phyloP scores from a whole-genome alignment of 2,888 invertebrate species.

The Gisinianus flammeolus region DNA sequence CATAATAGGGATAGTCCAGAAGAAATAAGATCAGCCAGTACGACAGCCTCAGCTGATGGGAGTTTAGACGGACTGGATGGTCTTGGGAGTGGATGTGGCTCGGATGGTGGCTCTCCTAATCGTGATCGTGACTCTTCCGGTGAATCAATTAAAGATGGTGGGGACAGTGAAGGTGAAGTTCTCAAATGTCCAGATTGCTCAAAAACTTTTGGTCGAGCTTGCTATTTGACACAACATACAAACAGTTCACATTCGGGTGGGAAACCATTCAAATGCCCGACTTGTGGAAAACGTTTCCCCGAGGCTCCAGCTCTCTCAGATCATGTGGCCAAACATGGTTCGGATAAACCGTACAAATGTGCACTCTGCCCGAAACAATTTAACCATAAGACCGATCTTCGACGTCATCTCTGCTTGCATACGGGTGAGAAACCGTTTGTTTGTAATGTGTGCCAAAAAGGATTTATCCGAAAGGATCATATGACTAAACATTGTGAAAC shows the following conservation, averaged over 20 bases:
- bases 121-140: slow-evolving; percentile 11
- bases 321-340: slow-evolving; percentile 78
- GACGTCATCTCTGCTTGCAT: slow-evolving; percentile 85
- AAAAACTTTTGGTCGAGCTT: slow-evolving; percentile 82
- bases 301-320: slow-evolving; percentile 63
- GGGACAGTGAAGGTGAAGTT: slow-evolving; percentile 46
- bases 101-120: slow-evolving; percentile 40
- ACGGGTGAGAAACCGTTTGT: slow-evolving; percentile 83
- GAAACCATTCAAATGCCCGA: slow-evolving; percentile 82
- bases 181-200: slow-evolving; percentile 80
- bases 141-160: slow-evolving; percentile 11
- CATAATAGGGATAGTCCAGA: slow-evolving; percentile 44
- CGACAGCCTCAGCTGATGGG: slow-evolving; percentile 41
- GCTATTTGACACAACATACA: slow-evolving; percentile 88
- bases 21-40: slow-evolving; percentile 43
- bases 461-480: slow-evolving; percentile 89
- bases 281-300: slow-evolving; percentile 84
- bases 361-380: slow-evolving; percentile 84
- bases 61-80: slow-evolving; percentile 44
- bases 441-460: slow-evolving; percentile 82
- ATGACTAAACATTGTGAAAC: slow-evolving; percentile 87
- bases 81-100: slow-evolving; percentile 9
- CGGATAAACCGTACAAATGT: slow-evolving; percentile 86
- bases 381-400: slow-evolving; percentile 87
- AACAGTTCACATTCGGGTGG: slow-evolving; percentile 87